Evolutionary conservation across 2,113 vertebrate species (phyloP), one percentile per base, ranked within the genome.

Genomic region (Paracanthobrama guichenoti): DNA sequence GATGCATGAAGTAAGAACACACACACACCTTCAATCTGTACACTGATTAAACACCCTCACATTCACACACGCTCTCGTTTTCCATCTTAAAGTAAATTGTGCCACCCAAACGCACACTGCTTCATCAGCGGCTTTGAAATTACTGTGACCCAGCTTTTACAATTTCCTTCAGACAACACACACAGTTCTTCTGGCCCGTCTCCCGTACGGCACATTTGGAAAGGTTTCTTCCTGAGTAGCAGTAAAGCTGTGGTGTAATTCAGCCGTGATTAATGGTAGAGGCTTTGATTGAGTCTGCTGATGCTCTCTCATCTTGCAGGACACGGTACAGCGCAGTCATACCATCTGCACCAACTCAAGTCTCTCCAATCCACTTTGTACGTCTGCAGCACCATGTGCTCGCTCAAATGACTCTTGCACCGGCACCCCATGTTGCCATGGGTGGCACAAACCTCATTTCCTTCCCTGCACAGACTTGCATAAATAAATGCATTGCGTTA

Each of bases 1-100:
- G 95, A 86, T 99, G 98, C 92, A 97, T 98, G 95, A 98, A 97
- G 97, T 98, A 89, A 96, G 96, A 94, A 71, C 76, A 64, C 42
- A 75, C 81, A 84, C 20, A 20, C 71, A 59, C 10, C 8, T 39
- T 67, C 42, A 73, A 26, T 74, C 66, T 85, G 71, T 75, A 82
- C 55, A 75, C 39, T 71, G 69, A 73, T 50, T 35, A 84, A 31
- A 53, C 62, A 73, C 79, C 60, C 39, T 67, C 57, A 28, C 69
- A 42, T 26, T 50, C 73, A 85, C 31, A 78, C 24, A 55, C 55
- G 53, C n/a, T 46, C 35, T n/a, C 5, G 0, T 60, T 62, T 28
- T 60, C 46, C 57, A 53, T 31, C 39, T 66, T 57, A 48, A 73
- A 72, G 42, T 48, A 73, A 82, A 73, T 26, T 55, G 46, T 82